Evolutionary conservation across 2,888 invertebrate genomes (phyloP).

Genomic region (Prenolepis imparis): DNA sequence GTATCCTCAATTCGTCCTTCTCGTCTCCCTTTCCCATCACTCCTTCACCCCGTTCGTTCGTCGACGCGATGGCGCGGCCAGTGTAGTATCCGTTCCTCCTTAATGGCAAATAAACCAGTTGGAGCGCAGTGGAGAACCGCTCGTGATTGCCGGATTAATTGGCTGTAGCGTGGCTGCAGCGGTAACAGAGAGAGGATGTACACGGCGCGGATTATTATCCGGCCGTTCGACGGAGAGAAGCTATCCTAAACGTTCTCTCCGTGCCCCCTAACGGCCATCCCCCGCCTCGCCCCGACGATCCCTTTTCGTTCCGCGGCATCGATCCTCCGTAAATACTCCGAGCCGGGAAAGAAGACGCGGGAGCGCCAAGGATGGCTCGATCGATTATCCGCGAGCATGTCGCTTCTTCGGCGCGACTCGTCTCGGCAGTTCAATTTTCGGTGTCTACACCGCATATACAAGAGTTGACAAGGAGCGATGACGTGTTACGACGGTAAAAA

Average conservation of each 20-base stretch:
- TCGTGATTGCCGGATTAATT: conserved; percentile 84
- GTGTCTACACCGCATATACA: background rate
- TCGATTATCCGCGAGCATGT: conserved; percentile 42
- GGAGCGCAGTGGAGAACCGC: conserved; percentile 74
- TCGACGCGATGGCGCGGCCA: conserved; percentile 70
- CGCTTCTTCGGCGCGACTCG: conserved; percentile 16
- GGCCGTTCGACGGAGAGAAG: conserved; percentile 70
- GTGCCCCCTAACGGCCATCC: conserved; percentile 54
- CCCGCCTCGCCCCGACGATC: conserved; percentile 40
- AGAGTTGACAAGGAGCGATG: background rate
- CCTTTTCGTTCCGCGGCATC: conserved; percentile 47
- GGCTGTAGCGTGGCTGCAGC: conserved; percentile 79
- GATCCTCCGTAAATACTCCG: conserved; percentile 52
- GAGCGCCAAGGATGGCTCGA: conserved; percentile 50
- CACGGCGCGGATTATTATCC: conserved; percentile 77
- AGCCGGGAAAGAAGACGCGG: conserved; percentile 52
- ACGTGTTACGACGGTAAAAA: conserved; percentile 22
- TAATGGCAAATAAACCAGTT: conserved; percentile 82
- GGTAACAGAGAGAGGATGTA: conserved; percentile 75
- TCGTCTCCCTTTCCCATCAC: conserved; percentile 39
- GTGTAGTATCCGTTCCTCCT: conserved; percentile 72
- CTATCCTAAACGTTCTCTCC: conserved; percentile 76
- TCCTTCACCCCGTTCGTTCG: conserved; percentile 23
- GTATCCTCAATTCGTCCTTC: conserved; percentile 64
- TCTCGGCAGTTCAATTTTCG: conserved; percentile 23